Conservation (phyloP, 1,140 invertebrate species). For the Alviniconcha marisindica region DNA sequence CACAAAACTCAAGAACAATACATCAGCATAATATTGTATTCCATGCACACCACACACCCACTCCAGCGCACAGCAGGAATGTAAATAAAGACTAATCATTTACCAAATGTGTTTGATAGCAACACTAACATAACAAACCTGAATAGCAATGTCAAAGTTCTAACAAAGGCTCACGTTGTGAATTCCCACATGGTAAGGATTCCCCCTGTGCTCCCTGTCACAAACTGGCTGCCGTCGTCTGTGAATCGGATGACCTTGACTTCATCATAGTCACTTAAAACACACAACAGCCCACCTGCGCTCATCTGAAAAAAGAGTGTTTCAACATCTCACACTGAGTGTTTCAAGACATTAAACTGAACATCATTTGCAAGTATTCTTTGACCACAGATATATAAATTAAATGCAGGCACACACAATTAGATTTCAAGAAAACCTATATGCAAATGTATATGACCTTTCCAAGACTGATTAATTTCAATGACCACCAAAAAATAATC, state of each 20-base stretch:
- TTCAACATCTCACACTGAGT: too few species aligned
- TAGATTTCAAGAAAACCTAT: background rate
- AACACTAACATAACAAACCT: too few species aligned
- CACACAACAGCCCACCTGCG: conserved; percentile 85
- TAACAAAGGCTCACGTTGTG: conserved; percentile 68
- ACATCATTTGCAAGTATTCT: too few species aligned
- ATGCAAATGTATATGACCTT: too few species aligned
- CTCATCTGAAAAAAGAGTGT: conserved; percentile 80
- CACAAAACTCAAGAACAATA: too few species aligned
- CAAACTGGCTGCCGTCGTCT: conserved; percentile 84
- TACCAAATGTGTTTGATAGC: too few species aligned
- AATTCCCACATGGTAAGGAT: conserved; percentile 87
- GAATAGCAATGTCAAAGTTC: too few species aligned
- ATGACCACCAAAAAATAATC: background rate
- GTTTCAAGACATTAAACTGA: background rate
- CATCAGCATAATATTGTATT: too few species aligned
- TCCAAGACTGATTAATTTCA: background rate
- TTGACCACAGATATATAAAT: too few species aligned
- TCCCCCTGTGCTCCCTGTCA: conserved; percentile 88
- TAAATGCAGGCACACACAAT: background rate
- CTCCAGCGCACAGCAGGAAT: too few species aligned
- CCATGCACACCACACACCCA: too few species aligned
- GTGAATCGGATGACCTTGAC: conserved; percentile 86
- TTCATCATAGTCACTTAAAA: conserved; percentile 88
- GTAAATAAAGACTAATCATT: too few species aligned